phyloP scores from a whole-genome alignment of 2,888 invertebrate genomes.

The Entomobrya proxima region DNA sequence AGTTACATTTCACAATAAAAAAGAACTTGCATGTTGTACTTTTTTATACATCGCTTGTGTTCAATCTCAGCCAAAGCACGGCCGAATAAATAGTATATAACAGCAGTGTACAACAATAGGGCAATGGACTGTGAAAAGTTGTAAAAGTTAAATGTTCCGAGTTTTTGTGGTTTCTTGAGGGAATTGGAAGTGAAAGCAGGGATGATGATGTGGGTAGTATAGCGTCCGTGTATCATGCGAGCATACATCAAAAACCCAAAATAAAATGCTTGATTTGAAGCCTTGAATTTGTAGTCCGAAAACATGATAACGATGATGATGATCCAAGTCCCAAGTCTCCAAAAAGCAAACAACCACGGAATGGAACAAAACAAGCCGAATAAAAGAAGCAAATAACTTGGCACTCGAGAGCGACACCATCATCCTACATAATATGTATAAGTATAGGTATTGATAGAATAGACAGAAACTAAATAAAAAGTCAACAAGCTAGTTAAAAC shows the following conservation, averaged over 20 bases:
- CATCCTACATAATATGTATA: no score
- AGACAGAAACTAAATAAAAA: neutral
- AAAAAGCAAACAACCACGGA: no score
- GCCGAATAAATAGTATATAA: no score
- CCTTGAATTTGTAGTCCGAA: no score
- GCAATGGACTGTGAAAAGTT: constrained; percentile 41
- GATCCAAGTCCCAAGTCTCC: no score
- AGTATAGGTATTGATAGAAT: no score
- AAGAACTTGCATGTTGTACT: neutral
- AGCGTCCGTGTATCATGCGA: no score
- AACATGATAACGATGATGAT: no score
- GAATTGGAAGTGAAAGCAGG: constrained; percentile 16
- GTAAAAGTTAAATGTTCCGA: constrained; percentile 46
- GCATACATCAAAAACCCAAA: neutral
- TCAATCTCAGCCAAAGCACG: neutral
- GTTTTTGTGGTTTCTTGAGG: constrained; percentile 25
- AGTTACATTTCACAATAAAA: neutral
- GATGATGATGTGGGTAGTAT: neutral
- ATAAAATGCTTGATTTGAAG: neutral
- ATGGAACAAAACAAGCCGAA: no score
- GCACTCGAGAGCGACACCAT: no score
- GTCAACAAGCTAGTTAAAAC: constrained; percentile 1
- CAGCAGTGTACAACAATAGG: neutral
- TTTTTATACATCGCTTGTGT: neutral
- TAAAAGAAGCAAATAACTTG: no score